Conservation (phyloP, 2,888 invertebrate species). For the Steromphala cineraria region DNA sequence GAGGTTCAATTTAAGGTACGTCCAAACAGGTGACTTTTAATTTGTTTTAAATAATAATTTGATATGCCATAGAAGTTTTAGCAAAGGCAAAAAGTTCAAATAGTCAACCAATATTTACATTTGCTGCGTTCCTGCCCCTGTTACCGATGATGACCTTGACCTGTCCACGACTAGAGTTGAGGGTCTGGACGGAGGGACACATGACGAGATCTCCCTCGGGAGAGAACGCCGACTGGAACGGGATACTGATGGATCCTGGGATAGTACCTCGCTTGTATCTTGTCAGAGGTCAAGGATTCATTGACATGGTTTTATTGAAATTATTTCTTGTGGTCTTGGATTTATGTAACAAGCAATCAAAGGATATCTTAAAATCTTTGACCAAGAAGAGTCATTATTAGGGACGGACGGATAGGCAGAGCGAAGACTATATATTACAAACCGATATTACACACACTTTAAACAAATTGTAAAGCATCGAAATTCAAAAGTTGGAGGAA, state of each 20-base stretch:
- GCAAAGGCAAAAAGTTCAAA: too few relatives aligned
- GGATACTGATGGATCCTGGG: slow-evolving; percentile 90
- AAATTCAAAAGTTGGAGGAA: too few relatives aligned
- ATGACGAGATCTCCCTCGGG: slow-evolving; percentile 83
- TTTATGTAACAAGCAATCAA: not conserved
- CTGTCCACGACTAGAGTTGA: slow-evolving; percentile 81
- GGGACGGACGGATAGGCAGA: too few relatives aligned
- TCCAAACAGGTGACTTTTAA: too few relatives aligned
- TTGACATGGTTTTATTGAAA: not conserved
- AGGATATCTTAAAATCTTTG: not conserved
- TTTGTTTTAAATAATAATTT: too few relatives aligned
- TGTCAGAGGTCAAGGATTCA: slow-evolving; percentile 17
- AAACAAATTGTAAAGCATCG: too few relatives aligned
- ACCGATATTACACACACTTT: too few relatives aligned
- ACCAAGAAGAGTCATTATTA: too few relatives aligned
- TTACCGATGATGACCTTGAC: slow-evolving; percentile 86
- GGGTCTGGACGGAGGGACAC: slow-evolving; percentile 77
- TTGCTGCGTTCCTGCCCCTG: slow-evolving; percentile 83
- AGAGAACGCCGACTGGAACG: slow-evolving; percentile 85
- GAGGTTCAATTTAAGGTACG: too few relatives aligned
- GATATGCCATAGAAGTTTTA: too few relatives aligned
- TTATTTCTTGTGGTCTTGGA: not conserved
- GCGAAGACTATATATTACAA: too few relatives aligned
- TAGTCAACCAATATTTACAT: slow-evolving; percentile 70
- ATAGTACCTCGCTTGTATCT: slow-evolving; percentile 88